phyloP scores from a whole-genome alignment of 2,113 vertebrate species.

The Lamprotornis superbus region DNA sequence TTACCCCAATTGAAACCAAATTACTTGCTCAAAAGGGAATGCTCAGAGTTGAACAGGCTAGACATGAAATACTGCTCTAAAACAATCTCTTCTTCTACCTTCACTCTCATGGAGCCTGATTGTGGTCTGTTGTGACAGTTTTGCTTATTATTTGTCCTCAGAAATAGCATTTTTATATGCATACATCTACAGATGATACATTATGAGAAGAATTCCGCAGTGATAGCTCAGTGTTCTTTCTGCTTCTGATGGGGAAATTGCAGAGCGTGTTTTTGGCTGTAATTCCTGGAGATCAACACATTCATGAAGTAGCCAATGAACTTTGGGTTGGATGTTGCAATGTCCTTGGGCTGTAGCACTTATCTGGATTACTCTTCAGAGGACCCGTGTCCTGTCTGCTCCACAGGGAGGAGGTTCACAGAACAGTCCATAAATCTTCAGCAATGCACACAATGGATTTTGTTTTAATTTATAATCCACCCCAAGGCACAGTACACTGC shows the following conservation, averaged over 20 bases:
- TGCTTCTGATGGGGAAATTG: not conserved
- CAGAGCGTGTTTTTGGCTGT: not conserved
- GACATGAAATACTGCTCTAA: not conserved
- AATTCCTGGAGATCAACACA: not conserved
- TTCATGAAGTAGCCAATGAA: not conserved
- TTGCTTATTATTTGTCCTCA: not conserved
- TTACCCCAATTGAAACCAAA: not conserved
- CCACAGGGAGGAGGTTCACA: not conserved
- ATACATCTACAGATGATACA: not conserved
- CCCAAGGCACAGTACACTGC: not conserved
- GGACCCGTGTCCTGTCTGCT: slow-evolving; percentile 19
- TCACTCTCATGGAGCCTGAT: not conserved
- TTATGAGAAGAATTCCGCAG: not conserved
- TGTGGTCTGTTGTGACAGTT: not conserved
- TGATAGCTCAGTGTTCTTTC: not conserved
- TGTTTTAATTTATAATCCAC: not conserved
- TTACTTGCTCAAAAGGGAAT: not conserved
- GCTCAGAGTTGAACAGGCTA: not conserved
- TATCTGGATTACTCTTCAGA: slow-evolving; percentile 24
- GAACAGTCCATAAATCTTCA: slow-evolving; percentile 7
- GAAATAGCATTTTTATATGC: not conserved
- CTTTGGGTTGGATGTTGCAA: slow-evolving; percentile 56
- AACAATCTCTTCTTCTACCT: not conserved
- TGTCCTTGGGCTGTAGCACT: not conserved
- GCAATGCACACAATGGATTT: not conserved